phyloP scores from a whole-genome alignment of 2,888 invertebrate genomes.

The Philereme vetulata region DNA sequence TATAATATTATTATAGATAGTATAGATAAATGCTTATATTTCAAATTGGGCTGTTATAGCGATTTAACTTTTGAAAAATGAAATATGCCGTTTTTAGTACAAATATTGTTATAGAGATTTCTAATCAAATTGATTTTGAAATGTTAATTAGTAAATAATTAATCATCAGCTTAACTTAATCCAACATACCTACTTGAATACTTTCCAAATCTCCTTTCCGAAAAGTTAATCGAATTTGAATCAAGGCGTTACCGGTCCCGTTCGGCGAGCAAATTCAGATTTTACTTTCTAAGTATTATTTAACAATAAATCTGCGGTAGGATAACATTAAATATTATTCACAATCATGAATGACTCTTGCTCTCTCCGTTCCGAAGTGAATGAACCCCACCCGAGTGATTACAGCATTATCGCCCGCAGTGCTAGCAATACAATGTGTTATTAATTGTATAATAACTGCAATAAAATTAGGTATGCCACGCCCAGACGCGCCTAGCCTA shows the following conservation, averaged over 20 bases:
- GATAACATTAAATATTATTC: slow-evolving; percentile 34
- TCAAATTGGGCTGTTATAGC: too few relatives aligned
- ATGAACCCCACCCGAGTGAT: slow-evolving; percentile 56
- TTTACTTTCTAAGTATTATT: slow-evolving; percentile 37
- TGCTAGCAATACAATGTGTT: slow-evolving; percentile 44
- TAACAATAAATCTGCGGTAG: slow-evolving; percentile 27
- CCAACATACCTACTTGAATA: slow-evolving; percentile 6
- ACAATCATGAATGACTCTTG: slow-evolving; percentile 47
- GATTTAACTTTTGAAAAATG: too few relatives aligned
- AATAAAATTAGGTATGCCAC: slow-evolving; percentile 53
- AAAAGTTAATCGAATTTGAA: slow-evolving; percentile 19
- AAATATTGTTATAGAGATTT: too few relatives aligned
- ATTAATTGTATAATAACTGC: slow-evolving; percentile 49
- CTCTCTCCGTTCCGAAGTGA: slow-evolving; percentile 47
- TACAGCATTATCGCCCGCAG: slow-evolving; percentile 50
- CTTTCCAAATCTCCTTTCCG: slow-evolving; percentile 19
- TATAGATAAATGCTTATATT: too few relatives aligned
- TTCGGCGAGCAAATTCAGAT: slow-evolving; percentile 15
- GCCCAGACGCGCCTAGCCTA: slow-evolving; percentile 46
- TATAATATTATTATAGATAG: too few relatives aligned
- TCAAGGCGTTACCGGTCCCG: slow-evolving; percentile 13
- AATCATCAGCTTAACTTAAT: slow-evolving; percentile 5
- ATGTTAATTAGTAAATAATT: not conserved
- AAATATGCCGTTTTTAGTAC: too few relatives aligned
- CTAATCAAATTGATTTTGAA: slow-evolving; percentile 1